Conservation (phyloP, 2,797 vertebrate genomes). For the Leptatherina wallacei region DNA sequence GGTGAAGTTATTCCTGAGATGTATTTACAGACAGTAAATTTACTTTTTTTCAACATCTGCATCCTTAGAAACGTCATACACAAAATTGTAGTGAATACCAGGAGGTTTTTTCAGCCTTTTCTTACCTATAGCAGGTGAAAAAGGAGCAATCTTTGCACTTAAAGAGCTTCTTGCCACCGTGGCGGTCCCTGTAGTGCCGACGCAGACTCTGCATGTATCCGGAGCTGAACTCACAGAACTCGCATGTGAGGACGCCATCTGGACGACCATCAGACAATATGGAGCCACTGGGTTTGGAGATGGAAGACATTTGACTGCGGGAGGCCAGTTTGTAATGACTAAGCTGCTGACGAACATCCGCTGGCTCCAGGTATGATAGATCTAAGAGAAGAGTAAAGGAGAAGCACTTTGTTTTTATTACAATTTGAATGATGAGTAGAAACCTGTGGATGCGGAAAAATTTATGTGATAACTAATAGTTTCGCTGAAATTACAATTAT, state of each 20-base stretch:
- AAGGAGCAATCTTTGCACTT: constrained; percentile 99
- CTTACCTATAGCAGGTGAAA: constrained; percentile 99
- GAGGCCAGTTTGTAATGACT: constrained; percentile 94
- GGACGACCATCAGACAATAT: constrained; percentile 77
- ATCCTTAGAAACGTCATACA: not conserved
- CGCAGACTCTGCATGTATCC: constrained; percentile 99
- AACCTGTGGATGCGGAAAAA: not conserved
- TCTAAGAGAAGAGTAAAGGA: constrained; percentile 73
- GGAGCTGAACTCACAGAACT: constrained; percentile 99
- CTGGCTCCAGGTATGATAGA: constrained; percentile 90
- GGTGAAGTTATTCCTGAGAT: constrained; percentile 92
- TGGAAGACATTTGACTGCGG: constrained; percentile 87
- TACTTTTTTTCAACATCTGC: not conserved
- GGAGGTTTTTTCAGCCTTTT: not conserved
- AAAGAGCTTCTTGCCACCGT: constrained; percentile 98
- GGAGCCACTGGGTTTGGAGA: constrained; percentile 73
- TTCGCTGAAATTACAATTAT: not conserved
- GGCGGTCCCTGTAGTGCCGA: constrained; percentile 96
- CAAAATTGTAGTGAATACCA: not conserved
- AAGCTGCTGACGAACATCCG: constrained; percentile 95
- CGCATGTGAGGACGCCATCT: constrained; percentile 91
- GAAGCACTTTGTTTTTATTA: not conserved
- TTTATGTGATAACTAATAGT: not conserved
- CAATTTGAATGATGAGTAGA: not conserved
- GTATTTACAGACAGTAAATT: constrained; percentile 15